phyloP scores from a whole-genome alignment of 2,113 vertebrate genomes.

The Pyrgilauda ruficollis region DNA sequence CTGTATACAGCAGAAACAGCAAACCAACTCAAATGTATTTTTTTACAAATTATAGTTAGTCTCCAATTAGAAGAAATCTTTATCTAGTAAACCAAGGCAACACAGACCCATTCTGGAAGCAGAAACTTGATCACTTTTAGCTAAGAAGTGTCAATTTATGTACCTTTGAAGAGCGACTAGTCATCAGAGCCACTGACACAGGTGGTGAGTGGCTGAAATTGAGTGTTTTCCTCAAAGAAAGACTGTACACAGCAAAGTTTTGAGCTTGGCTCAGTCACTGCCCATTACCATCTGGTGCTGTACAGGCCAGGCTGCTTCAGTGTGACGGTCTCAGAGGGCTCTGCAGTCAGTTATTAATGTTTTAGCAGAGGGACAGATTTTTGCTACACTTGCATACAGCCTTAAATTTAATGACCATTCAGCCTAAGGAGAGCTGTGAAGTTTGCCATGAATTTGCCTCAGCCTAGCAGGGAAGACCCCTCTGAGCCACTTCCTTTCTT shows the following conservation, averaged over 20 bases:
- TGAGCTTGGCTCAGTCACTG: background rate
- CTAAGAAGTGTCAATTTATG: background rate
- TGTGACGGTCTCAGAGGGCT: rapidly evolving
- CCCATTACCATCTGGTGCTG: rapidly evolving
- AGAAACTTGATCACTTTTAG: background rate
- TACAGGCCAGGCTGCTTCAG: background rate
- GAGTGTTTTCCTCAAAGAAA: background rate
- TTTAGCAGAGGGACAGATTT: background rate
- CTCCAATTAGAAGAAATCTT: background rate
- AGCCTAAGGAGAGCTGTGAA: background rate
- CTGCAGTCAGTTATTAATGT: background rate
- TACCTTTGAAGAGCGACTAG: background rate
- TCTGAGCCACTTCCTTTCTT: background rate
- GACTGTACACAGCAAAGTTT: rapidly evolving
- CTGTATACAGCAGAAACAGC: background rate
- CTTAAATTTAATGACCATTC: background rate
- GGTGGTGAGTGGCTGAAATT: background rate
- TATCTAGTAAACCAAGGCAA: background rate
- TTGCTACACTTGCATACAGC: background rate
- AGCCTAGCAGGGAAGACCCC: background rate
- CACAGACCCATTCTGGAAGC: background rate
- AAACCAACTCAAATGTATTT: background rate
- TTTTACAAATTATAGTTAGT: background rate
- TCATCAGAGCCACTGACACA: background rate
- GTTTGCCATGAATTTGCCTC: background rate